Conservation (phyloP, 2,797 vertebrate species). For the Thunnus albacares region DNA sequence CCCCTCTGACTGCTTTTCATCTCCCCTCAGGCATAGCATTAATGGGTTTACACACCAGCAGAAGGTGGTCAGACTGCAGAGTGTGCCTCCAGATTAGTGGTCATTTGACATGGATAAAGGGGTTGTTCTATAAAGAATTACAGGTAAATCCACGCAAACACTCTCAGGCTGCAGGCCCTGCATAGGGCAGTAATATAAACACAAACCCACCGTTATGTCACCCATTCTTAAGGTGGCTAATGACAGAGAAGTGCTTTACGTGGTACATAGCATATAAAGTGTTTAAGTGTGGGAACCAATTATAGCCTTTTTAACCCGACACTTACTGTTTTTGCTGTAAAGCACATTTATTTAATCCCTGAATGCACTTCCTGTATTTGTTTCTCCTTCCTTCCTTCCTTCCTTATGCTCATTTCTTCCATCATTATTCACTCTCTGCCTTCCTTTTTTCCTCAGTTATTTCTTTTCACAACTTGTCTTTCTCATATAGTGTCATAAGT, state of each 20-base stretch:
- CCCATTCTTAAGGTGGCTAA: conserved; percentile 15
- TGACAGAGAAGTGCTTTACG: not conserved
- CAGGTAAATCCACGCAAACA: conserved; percentile 63
- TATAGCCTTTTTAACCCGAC: conserved; percentile 2
- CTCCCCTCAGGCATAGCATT: not conserved
- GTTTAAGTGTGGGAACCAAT: conserved; percentile 23
- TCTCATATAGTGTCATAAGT: not conserved
- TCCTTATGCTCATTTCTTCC: not conserved
- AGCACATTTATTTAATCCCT: not conserved
- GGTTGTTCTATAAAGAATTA: conserved; percentile 69
- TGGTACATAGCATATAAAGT: conserved; percentile 5
- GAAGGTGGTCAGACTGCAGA: conserved; percentile 27
- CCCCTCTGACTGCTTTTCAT: not conserved
- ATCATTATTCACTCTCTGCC: not conserved
- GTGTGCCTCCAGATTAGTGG: conserved; percentile 59
- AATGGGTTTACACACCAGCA: conserved; percentile 19
- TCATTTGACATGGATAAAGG: conserved; percentile 73
- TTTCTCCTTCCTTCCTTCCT: not conserved
- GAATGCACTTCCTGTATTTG: not conserved
- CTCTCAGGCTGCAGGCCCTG: not conserved
- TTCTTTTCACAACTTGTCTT: not conserved
- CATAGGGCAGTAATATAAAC: conserved; percentile 18
- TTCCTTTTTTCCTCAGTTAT: not conserved
- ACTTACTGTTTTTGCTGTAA: not conserved
- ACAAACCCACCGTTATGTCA: conserved; percentile 32